A percentile compares a stretch with the other conserved stretches of the same genome.
phyloP scores from a whole-genome alignment of 2,797 vertebrate species.

The Oceanodroma leucorhoa region DNA sequence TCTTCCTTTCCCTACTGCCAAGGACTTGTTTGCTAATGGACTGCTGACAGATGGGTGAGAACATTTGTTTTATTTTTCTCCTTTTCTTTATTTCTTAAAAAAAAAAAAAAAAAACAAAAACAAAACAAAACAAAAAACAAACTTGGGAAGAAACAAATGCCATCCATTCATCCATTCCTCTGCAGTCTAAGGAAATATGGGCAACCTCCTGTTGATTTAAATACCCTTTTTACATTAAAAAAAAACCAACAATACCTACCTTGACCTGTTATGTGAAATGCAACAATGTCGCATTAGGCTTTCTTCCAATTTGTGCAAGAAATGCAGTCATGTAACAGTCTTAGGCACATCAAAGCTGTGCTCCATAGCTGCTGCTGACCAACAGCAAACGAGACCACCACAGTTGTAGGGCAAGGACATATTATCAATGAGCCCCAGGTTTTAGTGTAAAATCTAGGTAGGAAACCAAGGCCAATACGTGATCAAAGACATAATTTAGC shows the following conservation, averaged over 20 bases:
- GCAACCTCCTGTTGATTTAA: background rate
- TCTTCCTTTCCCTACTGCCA: background rate
- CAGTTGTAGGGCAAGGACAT: background rate
- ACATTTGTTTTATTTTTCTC: background rate
- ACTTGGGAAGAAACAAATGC: background rate
- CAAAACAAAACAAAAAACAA: no score
- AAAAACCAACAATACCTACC: background rate
- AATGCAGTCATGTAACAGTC: background rate
- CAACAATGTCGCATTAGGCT: background rate
- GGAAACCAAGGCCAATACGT: background rate
- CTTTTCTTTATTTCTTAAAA: background rate
- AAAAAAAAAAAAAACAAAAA: background rate
- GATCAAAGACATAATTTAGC: background rate
- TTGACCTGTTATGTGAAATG: background rate
- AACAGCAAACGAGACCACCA: background rate
- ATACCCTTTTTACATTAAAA: background rate
- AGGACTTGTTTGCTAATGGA: background rate
- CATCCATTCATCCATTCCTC: background rate
- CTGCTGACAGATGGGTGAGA: background rate
- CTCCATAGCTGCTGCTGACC: background rate
- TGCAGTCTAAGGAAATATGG: background rate
- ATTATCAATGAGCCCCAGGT: background rate
- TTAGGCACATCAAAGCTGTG: background rate
- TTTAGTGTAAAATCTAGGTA: background rate
- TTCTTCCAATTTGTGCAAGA: background rate